Conservation (phyloP, 2,113 vertebrate species). For the Holacanthus passer region DNA sequence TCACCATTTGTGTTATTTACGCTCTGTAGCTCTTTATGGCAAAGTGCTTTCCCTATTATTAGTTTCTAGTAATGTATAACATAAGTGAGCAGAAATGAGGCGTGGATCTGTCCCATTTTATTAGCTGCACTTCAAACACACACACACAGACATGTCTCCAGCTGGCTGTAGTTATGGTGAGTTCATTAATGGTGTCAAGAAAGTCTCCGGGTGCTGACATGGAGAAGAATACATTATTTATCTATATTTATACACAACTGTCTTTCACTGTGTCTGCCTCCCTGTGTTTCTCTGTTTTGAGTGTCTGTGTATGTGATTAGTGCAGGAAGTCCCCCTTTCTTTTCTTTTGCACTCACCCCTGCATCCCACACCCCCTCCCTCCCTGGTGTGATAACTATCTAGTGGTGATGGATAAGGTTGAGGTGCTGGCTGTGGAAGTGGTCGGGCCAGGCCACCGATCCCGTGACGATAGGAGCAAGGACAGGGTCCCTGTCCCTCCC, state of each 20-base stretch:
- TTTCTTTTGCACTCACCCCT: conserved; percentile 45
- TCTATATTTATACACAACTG: conserved; percentile 61
- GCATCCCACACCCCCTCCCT: conserved; percentile 44
- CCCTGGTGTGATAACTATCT: conserved; percentile 84
- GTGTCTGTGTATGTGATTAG: conserved; percentile 57
- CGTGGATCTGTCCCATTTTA: conserved; percentile 94
- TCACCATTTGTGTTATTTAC: conserved; percentile 97
- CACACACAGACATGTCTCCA: conserved; percentile 74
- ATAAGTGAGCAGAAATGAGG: conserved; percentile 97
- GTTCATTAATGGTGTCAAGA: conserved; percentile 85
- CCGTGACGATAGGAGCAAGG: conserved; percentile 85
- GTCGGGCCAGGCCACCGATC: conserved; percentile 85
- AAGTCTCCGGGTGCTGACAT: conserved; percentile 81
- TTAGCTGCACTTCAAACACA: conserved; percentile 82
- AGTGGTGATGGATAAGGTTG: conserved; percentile 86
- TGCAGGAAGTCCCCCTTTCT: conserved; percentile 51
- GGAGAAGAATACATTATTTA: conserved; percentile 77
- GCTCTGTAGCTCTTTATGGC: conserved; percentile 93
- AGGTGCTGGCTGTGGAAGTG: conserved; percentile 83
- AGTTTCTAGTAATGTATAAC: conserved; percentile 98
- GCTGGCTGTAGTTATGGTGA: conserved; percentile 89
- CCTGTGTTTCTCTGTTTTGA: conserved; percentile 44
- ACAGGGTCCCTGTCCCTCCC: conserved; percentile 75
- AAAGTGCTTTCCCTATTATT: conserved; percentile 93
- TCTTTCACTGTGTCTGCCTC: conserved; percentile 22